These are phyloP conservation scores for Sylvia borin DNA, from an alignment of 2,797 vertebrate species.

Conservation along the genomic window DNA sequence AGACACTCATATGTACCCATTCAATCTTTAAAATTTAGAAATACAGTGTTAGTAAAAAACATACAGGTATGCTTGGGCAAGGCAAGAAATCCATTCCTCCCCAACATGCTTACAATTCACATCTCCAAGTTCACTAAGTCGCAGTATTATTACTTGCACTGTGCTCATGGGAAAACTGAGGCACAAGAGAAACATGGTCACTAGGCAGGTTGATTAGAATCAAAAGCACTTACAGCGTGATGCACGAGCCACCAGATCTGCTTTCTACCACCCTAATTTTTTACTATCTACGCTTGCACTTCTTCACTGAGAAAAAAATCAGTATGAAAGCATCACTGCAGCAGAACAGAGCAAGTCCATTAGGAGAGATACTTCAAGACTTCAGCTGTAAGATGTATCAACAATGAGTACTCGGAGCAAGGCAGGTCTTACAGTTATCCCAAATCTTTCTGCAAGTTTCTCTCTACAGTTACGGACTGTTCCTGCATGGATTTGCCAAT, in stretches of 20 bases:
- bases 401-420: background rate
- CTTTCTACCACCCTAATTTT: background rate
- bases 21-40: slow-evolving; percentile 1
- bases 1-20: background rate
- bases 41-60: background rate
- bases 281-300: background rate
- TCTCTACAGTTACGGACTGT: background rate
- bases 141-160: background rate
- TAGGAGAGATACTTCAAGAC: background rate
- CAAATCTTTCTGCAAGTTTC: background rate
- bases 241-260: background rate
- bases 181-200: rapidly evolving
- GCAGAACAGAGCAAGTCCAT: background rate
- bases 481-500: background rate
- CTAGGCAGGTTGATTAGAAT: background rate
- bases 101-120: background rate
- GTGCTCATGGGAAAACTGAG: background rate
- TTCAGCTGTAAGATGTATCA: background rate
- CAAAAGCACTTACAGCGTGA: background rate
- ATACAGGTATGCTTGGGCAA: background rate
- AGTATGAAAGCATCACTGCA: background rate
- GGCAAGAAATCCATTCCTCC: background rate
- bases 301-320: background rate
- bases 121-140: background rate
- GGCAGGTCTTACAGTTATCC: background rate